Evolutionary conservation across 2,113 vertebrate species (phyloP), one percentile per base, ranked within the genome.

Genomic region (Acrocephalus arundinaceus): DNA sequence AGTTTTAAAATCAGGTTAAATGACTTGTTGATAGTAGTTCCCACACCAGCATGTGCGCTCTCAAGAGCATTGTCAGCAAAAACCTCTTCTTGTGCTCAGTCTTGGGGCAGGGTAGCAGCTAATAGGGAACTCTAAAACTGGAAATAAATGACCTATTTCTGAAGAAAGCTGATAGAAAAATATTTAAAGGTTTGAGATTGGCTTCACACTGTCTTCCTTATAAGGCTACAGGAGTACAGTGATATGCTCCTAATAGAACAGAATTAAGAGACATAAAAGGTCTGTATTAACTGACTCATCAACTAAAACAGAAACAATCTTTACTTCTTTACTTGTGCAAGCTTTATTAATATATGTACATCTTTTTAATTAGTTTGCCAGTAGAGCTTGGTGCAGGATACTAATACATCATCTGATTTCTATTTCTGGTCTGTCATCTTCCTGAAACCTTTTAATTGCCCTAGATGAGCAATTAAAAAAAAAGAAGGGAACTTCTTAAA

Each of bases 131-230:
- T 74, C 87, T 94, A 96, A 94, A 96, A 90, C 25, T 90, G 75
- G 94, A 95, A 97, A 91, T 84, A 88, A 87, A 82, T 81, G 65
- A 93, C 93, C 93, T 93, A 90, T 62, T 96, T 96, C 85, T 3
- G 8, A 93, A 13, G 28, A 45, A 90, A 90, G 45, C 21, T 88
- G 72, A 77, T 9, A 74, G 61, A 85, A 71, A n/a, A 80, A 31
- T 30, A 75, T 70, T 61, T 75, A 48, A 85, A 90, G 35, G 68
- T 58, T 54, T 83, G 76, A 90, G 52, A 57, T 4, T 65, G 61
- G 37, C 25, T 90, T 94, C 31, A 24, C 13, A 24, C 8, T 51
- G 45, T 55, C 52, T 83, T 94, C 66, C 33, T 63, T 37, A 72
- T 18, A 86, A 68, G 72, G 76, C 45, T 58, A 41, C 10, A 41